Conservation (phyloP, 64 coral and sea anemone species). For the Astreopora myriophthalma region DNA sequence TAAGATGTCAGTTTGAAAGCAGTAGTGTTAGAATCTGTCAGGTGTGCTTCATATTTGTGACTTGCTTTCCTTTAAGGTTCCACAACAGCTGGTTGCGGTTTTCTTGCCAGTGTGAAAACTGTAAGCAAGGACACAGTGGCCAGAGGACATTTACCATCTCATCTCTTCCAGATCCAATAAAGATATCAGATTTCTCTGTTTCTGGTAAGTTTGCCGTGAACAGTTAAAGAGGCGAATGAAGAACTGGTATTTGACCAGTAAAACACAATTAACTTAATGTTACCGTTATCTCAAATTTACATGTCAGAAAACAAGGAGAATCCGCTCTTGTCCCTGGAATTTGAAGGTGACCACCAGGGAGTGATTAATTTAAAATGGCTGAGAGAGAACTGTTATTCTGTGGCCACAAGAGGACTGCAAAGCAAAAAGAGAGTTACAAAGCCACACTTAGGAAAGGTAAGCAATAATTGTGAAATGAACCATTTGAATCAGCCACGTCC, state of each 20-base stretch:
- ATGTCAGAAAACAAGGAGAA: background rate
- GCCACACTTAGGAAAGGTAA: conserved; percentile 14
- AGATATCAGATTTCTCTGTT: conserved; percentile 5
- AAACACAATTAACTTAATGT: background rate
- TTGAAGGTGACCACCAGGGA: conserved; percentile 31
- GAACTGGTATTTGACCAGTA: no score
- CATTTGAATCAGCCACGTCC: background rate
- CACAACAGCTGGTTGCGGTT: conserved; percentile 60
- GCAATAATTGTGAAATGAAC: background rate
- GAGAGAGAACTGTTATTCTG: conserved; percentile 45
- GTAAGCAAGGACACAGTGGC: conserved; percentile 38
- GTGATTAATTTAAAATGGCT: conserved; percentile 30
- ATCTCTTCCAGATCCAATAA: conserved; percentile 27
- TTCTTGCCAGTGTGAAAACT: conserved; percentile 48
- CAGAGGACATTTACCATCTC: conserved; percentile 18
- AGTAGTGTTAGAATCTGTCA: no score
- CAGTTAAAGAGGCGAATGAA: no score
- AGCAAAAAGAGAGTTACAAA: background rate
- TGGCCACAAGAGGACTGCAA: background rate
- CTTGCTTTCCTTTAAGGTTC: conserved; percentile 11
- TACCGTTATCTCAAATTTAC: background rate
- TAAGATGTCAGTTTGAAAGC: no score
- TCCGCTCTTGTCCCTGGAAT: background rate
- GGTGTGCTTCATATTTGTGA: no score
- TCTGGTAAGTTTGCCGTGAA: conserved; percentile 8